phyloP scores from a whole-genome alignment of 2,113 vertebrate genomes.

The Gallinago paraguaiae region DNA sequence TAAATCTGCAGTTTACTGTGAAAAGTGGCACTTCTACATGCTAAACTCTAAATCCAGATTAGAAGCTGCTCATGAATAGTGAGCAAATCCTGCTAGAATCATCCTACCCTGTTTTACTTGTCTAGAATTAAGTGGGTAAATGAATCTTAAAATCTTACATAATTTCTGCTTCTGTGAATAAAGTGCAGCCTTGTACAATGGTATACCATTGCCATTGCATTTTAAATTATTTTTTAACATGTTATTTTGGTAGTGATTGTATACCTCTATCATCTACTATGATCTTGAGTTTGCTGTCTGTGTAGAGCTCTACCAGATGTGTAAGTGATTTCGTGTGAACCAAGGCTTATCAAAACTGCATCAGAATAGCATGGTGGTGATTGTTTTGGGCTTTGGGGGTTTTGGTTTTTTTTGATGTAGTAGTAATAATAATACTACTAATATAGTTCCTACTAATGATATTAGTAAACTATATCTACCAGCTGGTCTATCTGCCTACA shows the following conservation, averaged over 20 bases:
- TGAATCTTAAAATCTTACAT: neutral
- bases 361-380: neutral
- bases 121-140: neutral
- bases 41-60: conserved; percentile 62
- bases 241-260: neutral
- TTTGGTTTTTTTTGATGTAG: neutral
- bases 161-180: neutral
- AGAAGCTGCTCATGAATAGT: conserved; percentile 14
- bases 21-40: conserved; percentile 6
- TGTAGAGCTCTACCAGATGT: neutral
- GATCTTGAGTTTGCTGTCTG: neutral
- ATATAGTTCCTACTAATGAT: neutral
- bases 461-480: neutral
- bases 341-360: neutral
- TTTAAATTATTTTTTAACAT: neutral
- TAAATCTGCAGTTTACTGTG: conserved; percentile 46
- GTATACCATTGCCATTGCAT: neutral
- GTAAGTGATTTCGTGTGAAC: neutral
- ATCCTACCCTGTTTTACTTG: neutral
- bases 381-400: neutral
- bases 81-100: conserved; percentile 12
- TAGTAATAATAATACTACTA: neutral
- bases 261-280: neutral
- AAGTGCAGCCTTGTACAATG: neutral
- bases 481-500: neutral